Evolutionary conservation across 2,113 vertebrate species (phyloP), one percentile per base, ranked within the genome.

Genomic region (Corythoichthys haematopterus): DNA sequence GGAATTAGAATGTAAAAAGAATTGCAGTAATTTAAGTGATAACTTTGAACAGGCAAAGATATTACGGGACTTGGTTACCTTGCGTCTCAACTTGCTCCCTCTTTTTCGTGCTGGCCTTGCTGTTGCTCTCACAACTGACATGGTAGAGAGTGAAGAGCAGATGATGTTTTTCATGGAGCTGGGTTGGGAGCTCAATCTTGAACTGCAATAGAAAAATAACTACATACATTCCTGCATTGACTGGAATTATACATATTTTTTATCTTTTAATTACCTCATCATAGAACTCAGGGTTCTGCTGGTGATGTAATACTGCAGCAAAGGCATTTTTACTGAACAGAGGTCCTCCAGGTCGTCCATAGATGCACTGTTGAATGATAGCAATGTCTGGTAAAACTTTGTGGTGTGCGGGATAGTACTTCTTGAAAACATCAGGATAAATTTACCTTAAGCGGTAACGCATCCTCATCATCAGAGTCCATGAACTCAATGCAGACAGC

Each of bases 231-330:
- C 1, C 52, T 9, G 56, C 6, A 43, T 0, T 0, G 38, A 47
- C 9, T 33, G 20, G 36, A 3, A 15, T 37, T 16, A 65, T 12
- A 51, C 14, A 20, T n/a, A 6, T 2, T n/a, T 10, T n/a, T 8
- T 28, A 36, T 2, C 12, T 2, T 20, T 84, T 15, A 6, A 57
- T 91, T 84, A 99, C 97, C 93, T 99, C 97, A 73, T 99, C 97
- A 75, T 99, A 99, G 87, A 99, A 98, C 77, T 99, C 97, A 7
- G 97, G 97, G 86, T 93, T 98, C 76, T 99, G 96, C 63, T 98
- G 97, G 77, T 99, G 97, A 86, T 99, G 97, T 38, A 99, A 85
- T 69, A 99, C 96, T 33, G 93, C 85, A 83, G 96, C 94, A 76
- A 95, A 93, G 1, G 93, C 92, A 78, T 92, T 95, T 88, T 93